phyloP scores from a whole-genome alignment of 1,140 invertebrate species.

The Stratiolaelaps scimitus region DNA sequence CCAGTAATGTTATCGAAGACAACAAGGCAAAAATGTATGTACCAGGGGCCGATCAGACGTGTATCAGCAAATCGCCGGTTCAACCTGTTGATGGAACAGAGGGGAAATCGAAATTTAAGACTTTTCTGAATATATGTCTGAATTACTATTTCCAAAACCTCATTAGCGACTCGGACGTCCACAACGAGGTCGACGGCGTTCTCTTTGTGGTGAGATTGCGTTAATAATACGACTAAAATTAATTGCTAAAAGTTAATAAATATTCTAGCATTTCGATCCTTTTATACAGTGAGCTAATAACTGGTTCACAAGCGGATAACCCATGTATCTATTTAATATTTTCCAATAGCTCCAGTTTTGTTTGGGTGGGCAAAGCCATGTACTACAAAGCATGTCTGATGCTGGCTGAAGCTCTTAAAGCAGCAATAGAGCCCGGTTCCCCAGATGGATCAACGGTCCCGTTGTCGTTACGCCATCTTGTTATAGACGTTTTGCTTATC shows the following conservation, averaged over 20 bases:
- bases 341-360: not conserved
- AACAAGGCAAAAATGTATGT: not conserved
- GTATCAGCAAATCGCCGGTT: not conserved
- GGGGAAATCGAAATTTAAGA: conserved; percentile 60
- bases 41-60: not conserved
- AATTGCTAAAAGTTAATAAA: not conserved
- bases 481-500: no score
- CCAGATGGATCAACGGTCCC: no score
- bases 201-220: conserved; percentile 50
- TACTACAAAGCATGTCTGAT: not conserved
- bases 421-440: no score
- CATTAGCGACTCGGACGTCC: conserved; percentile 63
- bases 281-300: not conserved
- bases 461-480: no score
- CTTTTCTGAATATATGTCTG: conserved; percentile 82
- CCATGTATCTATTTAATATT: not conserved
- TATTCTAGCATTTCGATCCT: not conserved
- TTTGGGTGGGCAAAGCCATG: not conserved
- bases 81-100: conserved; percentile 2
- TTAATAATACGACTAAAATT: not conserved
- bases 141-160: conserved; percentile 49
- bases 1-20: not conserved
- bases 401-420: not conserved
- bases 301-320: not conserved
- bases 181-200: conserved; percentile 69